phyloP scores from a whole-genome alignment of 2,113 vertebrate species.

The Dasyornis broadbenti region DNA sequence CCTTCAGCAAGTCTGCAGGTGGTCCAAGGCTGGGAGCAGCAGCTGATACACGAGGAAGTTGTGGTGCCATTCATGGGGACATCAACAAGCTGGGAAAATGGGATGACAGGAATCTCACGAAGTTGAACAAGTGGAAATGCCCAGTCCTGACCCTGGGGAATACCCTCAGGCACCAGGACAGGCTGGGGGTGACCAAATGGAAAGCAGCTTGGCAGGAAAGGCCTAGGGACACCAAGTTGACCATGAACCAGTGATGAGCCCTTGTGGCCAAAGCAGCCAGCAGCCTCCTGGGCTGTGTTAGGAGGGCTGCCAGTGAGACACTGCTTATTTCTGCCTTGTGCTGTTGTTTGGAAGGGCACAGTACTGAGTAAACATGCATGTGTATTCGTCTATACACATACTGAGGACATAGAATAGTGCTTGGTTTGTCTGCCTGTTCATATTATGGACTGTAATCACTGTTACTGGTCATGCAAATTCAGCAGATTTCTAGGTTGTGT shows the following conservation, averaged over 20 bases:
- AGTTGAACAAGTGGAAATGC: not conserved
- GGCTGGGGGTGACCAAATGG: not conserved
- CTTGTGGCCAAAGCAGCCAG: not conserved
- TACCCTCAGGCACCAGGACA: not conserved
- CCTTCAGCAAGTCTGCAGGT: not conserved
- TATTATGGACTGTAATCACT: not conserved
- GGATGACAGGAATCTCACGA: not conserved
- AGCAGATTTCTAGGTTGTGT: not conserved
- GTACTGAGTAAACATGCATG: not conserved
- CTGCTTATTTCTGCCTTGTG: not conserved
- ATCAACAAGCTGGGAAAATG: not conserved
- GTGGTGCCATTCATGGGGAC: not conserved
- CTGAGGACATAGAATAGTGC: not conserved
- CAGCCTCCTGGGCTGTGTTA: not conserved
- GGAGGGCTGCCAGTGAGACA: not conserved
- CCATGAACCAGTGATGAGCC: not conserved
- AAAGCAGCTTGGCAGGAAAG: not conserved
- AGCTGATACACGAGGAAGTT: not conserved
- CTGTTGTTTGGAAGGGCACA: not conserved
- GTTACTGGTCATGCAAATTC: not conserved
- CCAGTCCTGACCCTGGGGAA: not conserved
- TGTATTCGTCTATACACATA: rapidly evolving
- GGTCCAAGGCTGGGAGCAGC: not conserved
- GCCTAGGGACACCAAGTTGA: not conserved
- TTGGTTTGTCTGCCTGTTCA: not conserved